Percentiles rank a stretch among this genome's conserved stretches.
phyloP scores from a whole-genome alignment of 2,888 invertebrate genomes.

The Tenthredo mesomela region DNA sequence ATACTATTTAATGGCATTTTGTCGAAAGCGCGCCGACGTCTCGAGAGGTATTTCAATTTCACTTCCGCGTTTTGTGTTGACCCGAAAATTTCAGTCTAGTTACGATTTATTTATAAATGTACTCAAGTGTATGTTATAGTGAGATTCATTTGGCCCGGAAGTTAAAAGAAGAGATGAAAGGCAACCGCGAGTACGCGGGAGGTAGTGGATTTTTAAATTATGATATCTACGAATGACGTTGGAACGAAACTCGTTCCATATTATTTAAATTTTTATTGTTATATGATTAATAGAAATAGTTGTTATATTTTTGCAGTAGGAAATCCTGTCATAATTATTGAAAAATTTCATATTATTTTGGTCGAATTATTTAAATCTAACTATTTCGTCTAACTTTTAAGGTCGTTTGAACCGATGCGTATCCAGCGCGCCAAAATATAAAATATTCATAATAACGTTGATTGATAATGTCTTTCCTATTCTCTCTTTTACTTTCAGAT shows the following conservation, averaged over 20 bases:
- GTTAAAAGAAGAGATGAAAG: background rate
- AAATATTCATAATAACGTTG: no score
- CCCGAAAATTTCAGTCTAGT: constrained; percentile 26
- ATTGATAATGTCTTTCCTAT: no score
- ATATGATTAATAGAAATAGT: background rate
- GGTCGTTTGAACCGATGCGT: background rate
- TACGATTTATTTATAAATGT: constrained; percentile 23
- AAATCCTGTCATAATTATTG: background rate
- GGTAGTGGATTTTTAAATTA: background rate
- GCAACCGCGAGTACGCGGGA: background rate
- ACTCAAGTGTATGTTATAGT: background rate
- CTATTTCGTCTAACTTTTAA: background rate
- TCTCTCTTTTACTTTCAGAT: no score
- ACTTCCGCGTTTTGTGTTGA: constrained; percentile 34
- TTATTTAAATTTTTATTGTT: background rate
- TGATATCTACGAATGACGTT: background rate
- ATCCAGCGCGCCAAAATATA: background rate
- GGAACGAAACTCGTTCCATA: background rate
- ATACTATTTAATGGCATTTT: background rate
- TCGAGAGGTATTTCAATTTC: background rate
- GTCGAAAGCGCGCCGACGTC: background rate
- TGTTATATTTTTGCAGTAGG: background rate
- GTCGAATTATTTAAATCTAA: background rate
- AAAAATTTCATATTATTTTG: background rate
- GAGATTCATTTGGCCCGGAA: background rate